A percentile compares a stretch with the other conserved stretches of the same genome.
Evolutionary conservation across 30 jellyfish, hydroid and myxozoan species (phyloP).

Genomic region (Hydractinia echinata): DNA sequence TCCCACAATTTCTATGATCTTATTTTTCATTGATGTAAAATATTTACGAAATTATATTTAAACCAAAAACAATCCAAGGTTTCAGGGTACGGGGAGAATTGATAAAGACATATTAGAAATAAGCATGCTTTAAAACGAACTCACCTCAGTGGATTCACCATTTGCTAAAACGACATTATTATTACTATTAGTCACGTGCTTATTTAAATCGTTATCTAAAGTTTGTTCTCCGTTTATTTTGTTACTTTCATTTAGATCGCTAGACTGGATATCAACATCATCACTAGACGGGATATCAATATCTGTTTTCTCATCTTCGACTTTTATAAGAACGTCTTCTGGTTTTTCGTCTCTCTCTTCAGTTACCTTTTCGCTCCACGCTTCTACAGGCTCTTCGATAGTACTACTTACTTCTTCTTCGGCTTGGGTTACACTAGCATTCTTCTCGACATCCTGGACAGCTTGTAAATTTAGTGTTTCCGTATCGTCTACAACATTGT

Average conservation of each 20-base stretch:
- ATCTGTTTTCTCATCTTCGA: slow-evolving; percentile 3
- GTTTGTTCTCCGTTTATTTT: too few species aligned
- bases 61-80: neutral
- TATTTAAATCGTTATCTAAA: too few species aligned
- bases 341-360: neutral
- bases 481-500: neutral
- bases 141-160: slow-evolving; percentile 14
- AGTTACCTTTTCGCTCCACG: neutral
- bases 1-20: too few species aligned
- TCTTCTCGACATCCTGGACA: neutral
- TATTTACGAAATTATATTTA: too few species aligned
- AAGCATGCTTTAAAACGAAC: neutral
- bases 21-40: too few species aligned
- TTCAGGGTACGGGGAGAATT: neutral
- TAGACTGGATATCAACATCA: slow-evolving; percentile 1
- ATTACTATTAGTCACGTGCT: neutral
- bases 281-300: neutral
- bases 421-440: neutral
- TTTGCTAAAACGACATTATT: neutral
- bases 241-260: too few species aligned
- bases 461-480: neutral
- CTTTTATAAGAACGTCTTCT: neutral
- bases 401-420: neutral
- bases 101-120: neutral
- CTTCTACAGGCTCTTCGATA: neutral